Evolutionary conservation across 2,797 vertebrate species (phyloP).

Genomic region (Lycodopsis pacificus): DNA sequence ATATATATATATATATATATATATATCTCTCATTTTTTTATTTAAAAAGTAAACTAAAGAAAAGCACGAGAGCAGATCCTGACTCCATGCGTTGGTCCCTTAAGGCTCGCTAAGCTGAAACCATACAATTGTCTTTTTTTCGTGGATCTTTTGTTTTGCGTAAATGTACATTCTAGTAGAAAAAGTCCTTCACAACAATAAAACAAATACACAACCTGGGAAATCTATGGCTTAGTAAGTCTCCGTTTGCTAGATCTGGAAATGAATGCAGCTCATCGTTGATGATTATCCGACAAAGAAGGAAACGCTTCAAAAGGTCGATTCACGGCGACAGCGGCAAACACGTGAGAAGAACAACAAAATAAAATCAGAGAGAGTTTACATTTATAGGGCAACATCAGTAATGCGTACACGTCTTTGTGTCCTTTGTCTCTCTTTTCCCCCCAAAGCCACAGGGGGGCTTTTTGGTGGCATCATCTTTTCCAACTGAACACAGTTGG

Average conservation of each 20-base stretch:
- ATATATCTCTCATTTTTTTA: slow-evolving; percentile 29
- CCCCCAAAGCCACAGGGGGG: slow-evolving; percentile 9
- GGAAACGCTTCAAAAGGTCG: slow-evolving; percentile 42
- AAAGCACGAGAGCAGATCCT: slow-evolving; percentile 59
- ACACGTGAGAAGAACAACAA: slow-evolving; percentile 4
- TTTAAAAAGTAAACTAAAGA: slow-evolving; percentile 35
- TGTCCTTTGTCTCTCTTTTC: slow-evolving; percentile 33
- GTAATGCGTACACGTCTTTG: slow-evolving; percentile 62
- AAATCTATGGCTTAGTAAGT: slow-evolving; percentile 86
- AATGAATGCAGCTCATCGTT: slow-evolving; percentile 73
- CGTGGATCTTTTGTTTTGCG: slow-evolving; percentile 40
- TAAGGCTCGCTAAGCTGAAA: slow-evolving; percentile 83
- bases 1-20: slow-evolving; percentile 27
- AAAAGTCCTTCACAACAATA: slow-evolving; percentile 70
- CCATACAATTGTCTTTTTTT: slow-evolving; percentile 60
- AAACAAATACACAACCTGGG: slow-evolving; percentile 66
- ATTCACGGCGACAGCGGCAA: slow-evolving; percentile 13
- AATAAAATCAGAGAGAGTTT: slow-evolving; percentile 36
- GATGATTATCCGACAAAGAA: slow-evolving; percentile 68
- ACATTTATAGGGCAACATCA: slow-evolving; percentile 68
- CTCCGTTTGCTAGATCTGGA: slow-evolving; percentile 81
- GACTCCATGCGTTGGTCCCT: slow-evolving; percentile 84
- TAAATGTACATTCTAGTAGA: slow-evolving; percentile 83
- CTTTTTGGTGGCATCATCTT: slow-evolving; percentile 3
- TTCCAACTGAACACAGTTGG: slow-evolving; percentile 14